phyloP scores from a whole-genome alignment of 2,888 invertebrate species.

The Pammene fasciana region DNA sequence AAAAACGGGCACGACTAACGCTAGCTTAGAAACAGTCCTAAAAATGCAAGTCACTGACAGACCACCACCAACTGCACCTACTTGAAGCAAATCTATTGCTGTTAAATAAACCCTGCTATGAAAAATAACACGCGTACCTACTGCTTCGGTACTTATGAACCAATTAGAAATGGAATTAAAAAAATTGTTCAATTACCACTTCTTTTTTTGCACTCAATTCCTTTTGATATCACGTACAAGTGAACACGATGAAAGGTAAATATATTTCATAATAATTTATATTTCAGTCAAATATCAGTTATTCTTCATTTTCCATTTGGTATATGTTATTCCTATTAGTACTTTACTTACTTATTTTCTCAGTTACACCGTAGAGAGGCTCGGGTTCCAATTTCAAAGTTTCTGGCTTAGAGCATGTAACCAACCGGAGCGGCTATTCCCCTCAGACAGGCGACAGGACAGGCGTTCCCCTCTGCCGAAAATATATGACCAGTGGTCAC shows the following conservation, averaged over 20 bases:
- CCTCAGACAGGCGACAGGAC: no score
- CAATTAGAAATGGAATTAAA: slow-evolving; percentile 38
- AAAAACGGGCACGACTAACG: slow-evolving; percentile 15
- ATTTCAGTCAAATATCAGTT: slow-evolving; percentile 48
- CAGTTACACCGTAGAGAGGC: background rate
- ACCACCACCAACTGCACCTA: slow-evolving; percentile 56
- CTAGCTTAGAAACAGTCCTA: slow-evolving; percentile 61
- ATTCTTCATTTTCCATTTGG: slow-evolving; percentile 68
- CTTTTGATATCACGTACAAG: slow-evolving; percentile 53
- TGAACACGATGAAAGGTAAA: slow-evolving; percentile 72
- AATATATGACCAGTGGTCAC: no score
- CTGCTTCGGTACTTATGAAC: background rate
- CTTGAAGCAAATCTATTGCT: slow-evolving; percentile 44
- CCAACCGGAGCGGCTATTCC: no score
- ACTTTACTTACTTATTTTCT: background rate
- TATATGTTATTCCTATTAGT: background rate
- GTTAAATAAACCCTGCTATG: background rate
- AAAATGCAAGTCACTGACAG: slow-evolving; percentile 48
- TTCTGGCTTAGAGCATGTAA: no score
- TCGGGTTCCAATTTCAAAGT: background rate
- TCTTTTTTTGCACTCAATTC: slow-evolving; percentile 43
- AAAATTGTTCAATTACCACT: slow-evolving; percentile 55
- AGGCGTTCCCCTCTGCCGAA: no score
- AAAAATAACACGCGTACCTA: background rate
- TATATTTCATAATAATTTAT: slow-evolving; percentile 38